phyloP scores from a whole-genome alignment of 92 coral and sea anemone species.

The Parazoanthus swiftii region DNA sequence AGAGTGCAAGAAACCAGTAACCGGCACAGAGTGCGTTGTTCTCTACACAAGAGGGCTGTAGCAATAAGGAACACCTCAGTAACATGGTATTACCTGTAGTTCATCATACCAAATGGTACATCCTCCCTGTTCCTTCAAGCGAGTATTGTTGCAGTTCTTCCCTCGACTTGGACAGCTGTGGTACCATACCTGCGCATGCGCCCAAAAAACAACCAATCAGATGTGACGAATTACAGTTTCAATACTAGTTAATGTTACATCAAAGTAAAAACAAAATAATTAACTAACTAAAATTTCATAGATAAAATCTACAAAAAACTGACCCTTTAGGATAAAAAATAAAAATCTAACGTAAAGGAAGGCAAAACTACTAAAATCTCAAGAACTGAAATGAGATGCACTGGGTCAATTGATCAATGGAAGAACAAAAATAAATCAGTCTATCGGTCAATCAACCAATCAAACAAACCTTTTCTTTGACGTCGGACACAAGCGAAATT shows the following conservation, averaged over 20 bases:
- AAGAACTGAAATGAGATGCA: too few relatives aligned
- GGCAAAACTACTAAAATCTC: too few relatives aligned
- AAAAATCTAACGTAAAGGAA: too few relatives aligned
- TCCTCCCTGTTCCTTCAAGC: slow-evolving; percentile 90
- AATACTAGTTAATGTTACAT: too few relatives aligned
- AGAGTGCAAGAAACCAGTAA: too few relatives aligned
- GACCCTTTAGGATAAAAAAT: too few relatives aligned
- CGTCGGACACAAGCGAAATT: slow-evolving; percentile 84
- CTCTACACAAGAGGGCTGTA: too few relatives aligned
- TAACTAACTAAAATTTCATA: too few relatives aligned
- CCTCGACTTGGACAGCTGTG: slow-evolving; percentile 94
- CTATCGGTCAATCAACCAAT: neutral
- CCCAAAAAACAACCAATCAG: neutral
- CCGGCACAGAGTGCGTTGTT: too few relatives aligned
- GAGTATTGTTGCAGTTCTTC: slow-evolving; percentile 75
- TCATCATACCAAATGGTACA: slow-evolving; percentile 99
- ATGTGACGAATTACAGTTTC: neutral
- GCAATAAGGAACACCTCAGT: too few relatives aligned
- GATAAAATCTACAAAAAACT: too few relatives aligned
- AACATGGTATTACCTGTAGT: slow-evolving; percentile 64
- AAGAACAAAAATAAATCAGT: neutral
- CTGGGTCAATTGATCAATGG: neutral
- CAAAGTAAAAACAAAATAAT: too few relatives aligned
- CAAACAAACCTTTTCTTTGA: slow-evolving; percentile 85
- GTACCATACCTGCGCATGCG: slow-evolving; percentile 82